Evolutionary conservation across 2,888 invertebrate genomes (phyloP).

Genomic region (Calameuta pallipes): DNA sequence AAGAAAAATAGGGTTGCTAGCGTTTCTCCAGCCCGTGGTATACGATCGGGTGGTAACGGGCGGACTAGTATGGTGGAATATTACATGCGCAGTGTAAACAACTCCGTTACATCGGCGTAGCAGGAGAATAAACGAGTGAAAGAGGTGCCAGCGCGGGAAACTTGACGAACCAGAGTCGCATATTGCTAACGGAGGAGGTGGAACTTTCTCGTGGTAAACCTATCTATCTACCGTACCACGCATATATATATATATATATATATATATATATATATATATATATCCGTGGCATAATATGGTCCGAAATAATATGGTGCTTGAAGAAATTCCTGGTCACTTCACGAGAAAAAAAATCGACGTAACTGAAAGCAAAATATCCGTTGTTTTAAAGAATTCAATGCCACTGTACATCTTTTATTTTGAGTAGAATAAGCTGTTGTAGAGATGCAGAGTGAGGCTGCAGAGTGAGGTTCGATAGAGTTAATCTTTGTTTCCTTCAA

Average conservation of each 20-base stretch:
- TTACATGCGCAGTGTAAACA: conserved; percentile 67
- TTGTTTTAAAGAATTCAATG: background rate
- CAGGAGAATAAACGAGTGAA: conserved; percentile 57
- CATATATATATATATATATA: no score
- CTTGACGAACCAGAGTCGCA: conserved; percentile 60
- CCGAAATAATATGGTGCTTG: background rate
- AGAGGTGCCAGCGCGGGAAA: conserved; percentile 63
- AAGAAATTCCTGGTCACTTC: background rate
- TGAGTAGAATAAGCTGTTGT: background rate
- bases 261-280: no score
- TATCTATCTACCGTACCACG: background rate
- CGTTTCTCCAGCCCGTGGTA: background rate
- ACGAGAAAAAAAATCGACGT: background rate
- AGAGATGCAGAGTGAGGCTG: no score
- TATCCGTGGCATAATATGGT: no score
- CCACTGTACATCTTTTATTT: background rate
- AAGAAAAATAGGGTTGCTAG: background rate
- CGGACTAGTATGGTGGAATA: conserved; percentile 41
- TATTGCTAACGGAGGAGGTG: conserved; percentile 58
- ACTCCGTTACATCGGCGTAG: conserved; percentile 65
- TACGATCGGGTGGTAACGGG: background rate
- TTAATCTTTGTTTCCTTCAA: background rate
- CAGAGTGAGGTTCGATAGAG: background rate
- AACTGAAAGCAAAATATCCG: background rate
- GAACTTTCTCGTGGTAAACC: conserved; percentile 13